Evolutionary conservation across 2,797 vertebrate genomes (phyloP).

Genomic region (Oceanodroma leucorhoa): DNA sequence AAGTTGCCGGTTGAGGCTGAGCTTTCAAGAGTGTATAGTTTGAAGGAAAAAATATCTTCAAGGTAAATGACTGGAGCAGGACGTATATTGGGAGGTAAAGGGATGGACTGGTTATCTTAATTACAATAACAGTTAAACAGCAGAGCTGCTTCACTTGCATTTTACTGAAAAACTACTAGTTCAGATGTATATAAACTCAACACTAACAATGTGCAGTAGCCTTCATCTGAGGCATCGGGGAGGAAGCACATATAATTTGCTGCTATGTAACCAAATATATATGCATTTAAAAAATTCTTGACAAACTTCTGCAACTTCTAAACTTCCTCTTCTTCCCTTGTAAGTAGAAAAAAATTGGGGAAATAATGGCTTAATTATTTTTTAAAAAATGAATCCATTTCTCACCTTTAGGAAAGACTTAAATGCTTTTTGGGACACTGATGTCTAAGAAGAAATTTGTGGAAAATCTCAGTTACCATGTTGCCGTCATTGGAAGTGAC

Average conservation of each 20-base stretch:
- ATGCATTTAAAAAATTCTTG: neutral
- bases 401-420: neutral
- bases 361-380: neutral
- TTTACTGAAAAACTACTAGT: neutral
- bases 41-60: conserved; percentile 57
- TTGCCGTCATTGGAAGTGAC: neutral
- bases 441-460: neutral
- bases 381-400: neutral
- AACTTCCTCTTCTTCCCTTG: neutral
- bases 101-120: neutral
- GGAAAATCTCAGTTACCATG: neutral
- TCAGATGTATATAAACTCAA: neutral
- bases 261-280: neutral
- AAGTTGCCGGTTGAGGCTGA: conserved; percentile 69
- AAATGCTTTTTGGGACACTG: neutral
- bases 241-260: neutral
- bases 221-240: neutral
- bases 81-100: neutral
- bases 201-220: neutral
- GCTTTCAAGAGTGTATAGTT: conserved; percentile 57
- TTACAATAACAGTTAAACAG: neutral
- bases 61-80: conserved; percentile 49
- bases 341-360: neutral
- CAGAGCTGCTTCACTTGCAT: neutral
- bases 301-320: neutral